Base-by-base conservation (phyloP, 2,113 vertebrate genomes). In the Erythrolamprus reginae region DNA sequence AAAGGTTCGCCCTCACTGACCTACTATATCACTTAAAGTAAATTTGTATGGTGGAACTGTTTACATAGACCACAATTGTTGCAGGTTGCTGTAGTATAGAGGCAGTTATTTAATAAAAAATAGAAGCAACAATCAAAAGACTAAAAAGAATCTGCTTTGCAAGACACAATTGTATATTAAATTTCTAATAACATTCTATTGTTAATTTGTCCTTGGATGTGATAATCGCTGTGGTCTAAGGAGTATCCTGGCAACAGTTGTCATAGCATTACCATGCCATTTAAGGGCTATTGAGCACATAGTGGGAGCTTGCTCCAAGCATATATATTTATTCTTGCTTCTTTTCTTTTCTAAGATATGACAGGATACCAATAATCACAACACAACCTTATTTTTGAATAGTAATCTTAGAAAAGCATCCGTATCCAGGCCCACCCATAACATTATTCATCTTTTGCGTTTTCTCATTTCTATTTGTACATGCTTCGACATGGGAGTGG, bases 241-340 rank as follows among this genome's bases (percentile, higher is more conserved):
- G 83, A 90, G 48, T 82, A 55, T 87, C 90, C 55, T 87, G 90
- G 85, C 90, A 90, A 90, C 90, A 13, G 85, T 90, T 90, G 90
- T 82, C 90, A 90, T 90, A 82, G 90, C 84, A 90, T 87, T 58
- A 50, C 51, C 42, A 48, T 87, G 51, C 51, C 65, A 56, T 86
- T 90, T 70, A 70, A 70, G 58, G 56, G 12, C 65, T 26, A 51
- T 87, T 47, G 33, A 56, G 84, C 24, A 55, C 28, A 86, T 23
- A 82, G 38, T 48, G 33, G 50, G 85, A 56, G 38, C 42, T 21
- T 82, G 51, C 21, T 87, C 28, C 45, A 61, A 47, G 52, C 50
- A 58, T 24, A 83, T 65, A 82, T 13, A 58, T 21, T 82, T 77
- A 15, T 19, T 61, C 9, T 47, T 89, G 24, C 7, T 53, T 47